Evolutionary conservation across 1,140 invertebrate genomes (phyloP).

Genomic region (Portunus trituberculatus): DNA sequence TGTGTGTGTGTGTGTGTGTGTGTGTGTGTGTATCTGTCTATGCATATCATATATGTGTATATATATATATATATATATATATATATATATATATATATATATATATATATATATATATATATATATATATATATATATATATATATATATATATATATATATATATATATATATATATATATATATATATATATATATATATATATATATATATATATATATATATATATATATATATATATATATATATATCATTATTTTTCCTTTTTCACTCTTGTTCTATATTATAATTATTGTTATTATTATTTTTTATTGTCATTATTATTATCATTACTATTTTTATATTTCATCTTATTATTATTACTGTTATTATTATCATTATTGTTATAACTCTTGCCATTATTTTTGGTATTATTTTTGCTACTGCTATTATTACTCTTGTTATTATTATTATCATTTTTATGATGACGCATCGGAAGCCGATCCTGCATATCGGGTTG

Average conservation of each 20-base stretch:
- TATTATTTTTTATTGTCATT: background rate
- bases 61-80: slow-evolving; percentile 29
- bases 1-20: no score
- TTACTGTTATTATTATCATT: background rate
- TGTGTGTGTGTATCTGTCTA: no score
- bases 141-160: slow-evolving; percentile 55
- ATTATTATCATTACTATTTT: no score
- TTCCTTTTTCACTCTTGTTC: background rate
- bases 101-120: slow-evolving; percentile 22
- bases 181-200: slow-evolving; percentile 51
- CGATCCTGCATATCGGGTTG: no score
- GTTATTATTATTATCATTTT: background rate
- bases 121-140: slow-evolving; percentile 37
- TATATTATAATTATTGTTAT: background rate
- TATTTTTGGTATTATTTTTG: background rate
- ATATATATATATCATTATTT: no score
- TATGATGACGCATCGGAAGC: background rate
- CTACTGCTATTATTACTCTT: no score
- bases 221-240: slow-evolving; percentile 49
- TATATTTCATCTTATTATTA: background rate
- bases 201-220: slow-evolving; percentile 32
- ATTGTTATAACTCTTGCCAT: background rate
- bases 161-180: slow-evolving; percentile 59
- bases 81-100: slow-evolving; percentile 33
- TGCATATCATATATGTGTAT: background rate